Conservation (phyloP, 2,797 vertebrate genomes). For the Sebastes trivittatus region DNA sequence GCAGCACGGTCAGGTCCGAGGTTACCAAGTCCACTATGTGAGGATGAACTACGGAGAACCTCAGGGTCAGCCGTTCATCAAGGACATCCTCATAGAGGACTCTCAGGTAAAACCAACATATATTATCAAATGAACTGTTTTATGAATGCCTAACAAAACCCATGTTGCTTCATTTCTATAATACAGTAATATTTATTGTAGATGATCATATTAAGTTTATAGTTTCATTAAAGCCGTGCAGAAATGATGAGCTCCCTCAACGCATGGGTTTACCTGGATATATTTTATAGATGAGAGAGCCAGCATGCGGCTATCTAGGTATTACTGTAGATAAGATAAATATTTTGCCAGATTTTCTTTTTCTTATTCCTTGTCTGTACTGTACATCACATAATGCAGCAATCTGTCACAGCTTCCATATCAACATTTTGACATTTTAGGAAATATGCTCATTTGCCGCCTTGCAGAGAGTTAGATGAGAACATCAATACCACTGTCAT, state of each 20-base stretch:
- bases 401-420: background rate
- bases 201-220: background rate
- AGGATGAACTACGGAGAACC: slow-evolving; percentile 92
- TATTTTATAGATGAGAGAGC: background rate
- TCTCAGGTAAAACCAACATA: slow-evolving; percentile 85
- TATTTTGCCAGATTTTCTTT: background rate
- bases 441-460: background rate
- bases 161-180: background rate
- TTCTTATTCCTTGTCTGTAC: background rate
- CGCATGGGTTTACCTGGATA: background rate
- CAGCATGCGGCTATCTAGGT: background rate
- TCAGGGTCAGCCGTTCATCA: slow-evolving; percentile 90
- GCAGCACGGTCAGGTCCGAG: slow-evolving; percentile 94
- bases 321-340: background rate
- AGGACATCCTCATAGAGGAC: slow-evolving; percentile 94
- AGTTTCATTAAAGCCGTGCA: background rate
- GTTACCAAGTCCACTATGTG: slow-evolving; percentile 97
- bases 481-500: background rate
- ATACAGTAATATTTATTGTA: background rate
- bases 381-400: background rate
- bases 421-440: background rate
- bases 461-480: background rate
- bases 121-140: background rate
- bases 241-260: background rate
- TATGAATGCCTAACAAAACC: background rate